Evolutionary conservation across 2,113 vertebrate species (phyloP).

Genomic region (Podarcis muralis): DNA sequence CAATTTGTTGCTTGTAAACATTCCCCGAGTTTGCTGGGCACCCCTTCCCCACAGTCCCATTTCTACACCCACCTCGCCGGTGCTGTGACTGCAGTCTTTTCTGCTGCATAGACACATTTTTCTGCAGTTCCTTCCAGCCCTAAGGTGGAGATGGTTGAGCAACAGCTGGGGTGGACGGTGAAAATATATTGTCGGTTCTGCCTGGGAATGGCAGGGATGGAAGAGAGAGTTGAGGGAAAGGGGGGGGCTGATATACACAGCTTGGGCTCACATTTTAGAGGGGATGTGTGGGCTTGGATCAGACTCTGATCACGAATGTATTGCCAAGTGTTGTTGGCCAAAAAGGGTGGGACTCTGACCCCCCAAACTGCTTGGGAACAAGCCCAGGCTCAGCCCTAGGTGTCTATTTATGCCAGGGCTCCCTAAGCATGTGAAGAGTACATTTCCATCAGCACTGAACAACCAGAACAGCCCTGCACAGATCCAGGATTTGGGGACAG

Average conservation of each 20-base stretch:
- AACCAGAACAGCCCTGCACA: neutral
- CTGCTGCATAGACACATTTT: constrained; percentile 80
- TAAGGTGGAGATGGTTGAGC: constrained; percentile 7
- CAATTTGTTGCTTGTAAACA: too few species aligned
- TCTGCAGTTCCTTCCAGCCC: constrained; percentile 56
- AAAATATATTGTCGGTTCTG: neutral
- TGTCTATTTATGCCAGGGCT: neutral
- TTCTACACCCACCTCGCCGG: neutral
- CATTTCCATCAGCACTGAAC: neutral
- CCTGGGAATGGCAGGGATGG: neutral
- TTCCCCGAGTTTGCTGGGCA: neutral
- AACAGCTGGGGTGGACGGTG: constrained; percentile 13
- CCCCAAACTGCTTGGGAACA: neutral
- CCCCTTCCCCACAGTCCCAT: neutral
- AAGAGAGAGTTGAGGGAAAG: neutral
- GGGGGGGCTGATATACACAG: neutral
- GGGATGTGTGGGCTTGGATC: neutral
- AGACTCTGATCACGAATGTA: neutral
- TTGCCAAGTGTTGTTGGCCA: neutral
- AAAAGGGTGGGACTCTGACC: neutral
- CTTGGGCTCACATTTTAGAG: neutral
- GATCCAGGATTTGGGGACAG: neutral
- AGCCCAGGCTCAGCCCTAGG: neutral
- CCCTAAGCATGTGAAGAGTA: neutral
- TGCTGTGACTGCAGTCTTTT: constrained; percentile 56